Base-by-base conservation (phyloP, 2,113 vertebrate species). In the Apteryx mantelli region DNA sequence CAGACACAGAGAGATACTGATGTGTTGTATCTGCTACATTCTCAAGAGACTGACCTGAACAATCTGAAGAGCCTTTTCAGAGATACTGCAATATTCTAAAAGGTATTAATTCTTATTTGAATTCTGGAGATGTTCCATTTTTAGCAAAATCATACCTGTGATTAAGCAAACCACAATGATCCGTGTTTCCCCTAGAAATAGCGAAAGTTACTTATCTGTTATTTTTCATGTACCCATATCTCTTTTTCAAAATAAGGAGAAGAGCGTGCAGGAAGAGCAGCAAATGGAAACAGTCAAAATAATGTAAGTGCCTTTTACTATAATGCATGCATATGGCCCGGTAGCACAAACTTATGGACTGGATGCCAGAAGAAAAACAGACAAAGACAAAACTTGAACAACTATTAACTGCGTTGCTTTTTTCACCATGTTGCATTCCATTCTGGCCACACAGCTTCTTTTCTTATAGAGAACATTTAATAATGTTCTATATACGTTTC, bases 231-330 rank as follows among this genome's bases (percentile, higher is more conserved):
- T n/a, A 46, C 80, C 15, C 22, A 28, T 68, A 13, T 17, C 68
- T 85, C 30, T 55, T 42, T 55, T 42, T 89, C 22, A 69, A 56
- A 63, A 42, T 22, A 79, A 36, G 18, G n/a, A 40, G 24, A 60
- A 56, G 52, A n/a, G 34, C 61, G 73, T 10, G 19, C 17, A 36
- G 28, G 34, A 74, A 65, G 14, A 80, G 13, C 38, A 63, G 28
- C 2, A 0, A 40, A 30, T 19, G 4, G 46, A 63, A 69, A 74
- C 32, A 34, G 28, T 24, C 30, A 60, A 71, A 74, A 17, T 46
- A 55, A 15, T 0, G 0, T 11, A 20, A 19, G 20, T 7, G 7
- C 17, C 28, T 74, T 74, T 84, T 66, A 42, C 19, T 13, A 10
- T 11, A 22, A 38, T 46, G 52, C 24, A 53, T 1, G 1, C 28